Base-by-base conservation (phyloP, 2,113 vertebrate genomes). In the Burhinus bistriatus region DNA sequence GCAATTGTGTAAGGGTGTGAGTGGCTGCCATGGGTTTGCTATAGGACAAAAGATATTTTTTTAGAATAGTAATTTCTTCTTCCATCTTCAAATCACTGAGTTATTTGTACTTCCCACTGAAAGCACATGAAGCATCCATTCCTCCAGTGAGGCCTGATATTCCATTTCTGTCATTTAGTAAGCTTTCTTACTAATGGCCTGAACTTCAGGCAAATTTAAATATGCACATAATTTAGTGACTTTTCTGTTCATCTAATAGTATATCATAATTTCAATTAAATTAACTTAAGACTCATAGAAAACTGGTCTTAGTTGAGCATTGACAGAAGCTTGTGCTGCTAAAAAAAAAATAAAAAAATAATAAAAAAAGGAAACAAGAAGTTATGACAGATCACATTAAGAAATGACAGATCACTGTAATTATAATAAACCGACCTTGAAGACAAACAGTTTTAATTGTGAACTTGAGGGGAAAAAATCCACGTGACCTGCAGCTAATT, bases 361-460 rank as follows among this genome's bases (percentile, higher is more conserved):
- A 12, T 21, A 54, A 18, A 69, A 76, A 73, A 83, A 82, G 32
- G 32, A 88, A 79, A 54, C 25, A 89, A 75, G 90, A 92, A 76
- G 18, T 95, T 94, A 76, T 94, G 95, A 94, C 80, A 97, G 94
- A 90, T 90, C 89, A 89, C 49, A 77, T 95, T 96, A 95, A 89
- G 83, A 96, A 85, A 85, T 95, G 92, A 96, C 71, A 94, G 82
- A 97, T 95, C 64, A 83, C 75, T 92, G 92, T 96, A 97, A 97
- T 89, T 96, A 89, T 68, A 76, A 65, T 54, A 97, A 97, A 77
- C 49, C 14, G 69, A 96, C 86, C 95, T 97, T 95, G 93, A 96
- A 96, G 83, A 97, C 58, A 98, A 97, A 95, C 47, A 79, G n/a
- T 90, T 97, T 96, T 95, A 82, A 96, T 92, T 95, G 51, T 95